Base-by-base conservation (phyloP, 2,797 vertebrate species). In the Peromyscus aztecus region DNA sequence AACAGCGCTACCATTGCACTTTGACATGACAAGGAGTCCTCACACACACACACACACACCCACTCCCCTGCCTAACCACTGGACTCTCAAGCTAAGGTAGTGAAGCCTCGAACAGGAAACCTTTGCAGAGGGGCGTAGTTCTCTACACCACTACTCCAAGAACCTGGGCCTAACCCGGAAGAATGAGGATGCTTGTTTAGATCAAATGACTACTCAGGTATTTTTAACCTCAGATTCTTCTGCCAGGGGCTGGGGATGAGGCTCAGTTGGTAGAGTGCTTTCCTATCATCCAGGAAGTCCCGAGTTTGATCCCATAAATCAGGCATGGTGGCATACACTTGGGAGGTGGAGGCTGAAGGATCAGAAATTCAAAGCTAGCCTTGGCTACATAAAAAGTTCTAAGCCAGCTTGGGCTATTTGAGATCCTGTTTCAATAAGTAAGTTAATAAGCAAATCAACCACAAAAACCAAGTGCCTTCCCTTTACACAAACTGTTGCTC, bases 201-300 rank as follows among this genome's bases (percentile, higher is more conserved):
- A 93, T 89, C n/a, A 37, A 92, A 90, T 0, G 52, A 21, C 78
- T 76, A 88, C 37, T 31, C 11, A 92, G 76, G 63, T 86, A 61
- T 46, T 67, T 61, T 92, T 59, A 63, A 95, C 40, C 65, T 77
- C 40, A 29, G 85, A 88, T 37, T 24, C 49, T 73, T 55, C 85
- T 31, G 29, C 24, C 24, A 40, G 16, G 65, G 34, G 21, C 14
- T 71, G 17, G n/a, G 31, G 84, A 52, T 52, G 65, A 52, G 43
- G 76, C 40, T 52, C 46, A 10, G 29, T 37, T 37, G 34, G 49
- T 2, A 87, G 65, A 55, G 21, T 6, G 67, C n/a, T 55, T 73
- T 55, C 85, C n/a, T 73, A 57, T 24, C 24, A 37, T 40, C n/a
- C n/a, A 57, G 49, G 52, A 73, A 3, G 14, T 55, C 49, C 67